These are phyloP conservation scores for Sebastes nivosus DNA, from an alignment of 2,797 vertebrate genomes.

Conservation along the genomic window DNA sequence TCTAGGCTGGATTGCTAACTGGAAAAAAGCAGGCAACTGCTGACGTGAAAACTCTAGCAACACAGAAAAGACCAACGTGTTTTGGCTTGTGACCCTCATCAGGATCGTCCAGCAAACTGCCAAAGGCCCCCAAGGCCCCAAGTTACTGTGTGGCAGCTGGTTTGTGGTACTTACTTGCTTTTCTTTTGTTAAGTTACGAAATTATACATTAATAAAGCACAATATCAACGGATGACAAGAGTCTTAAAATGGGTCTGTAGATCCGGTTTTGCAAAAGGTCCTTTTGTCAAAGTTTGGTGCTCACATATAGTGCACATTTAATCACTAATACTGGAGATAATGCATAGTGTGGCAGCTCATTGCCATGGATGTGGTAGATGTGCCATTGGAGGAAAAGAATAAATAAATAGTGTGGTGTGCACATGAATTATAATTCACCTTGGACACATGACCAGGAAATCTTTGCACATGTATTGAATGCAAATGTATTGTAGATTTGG, in stretches of 20 bases:
- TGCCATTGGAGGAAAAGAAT: background rate
- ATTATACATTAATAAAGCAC: background rate
- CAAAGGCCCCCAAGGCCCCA: background rate
- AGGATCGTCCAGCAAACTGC: background rate
- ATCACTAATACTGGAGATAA: background rate
- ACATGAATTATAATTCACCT: background rate
- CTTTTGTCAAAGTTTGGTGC: background rate
- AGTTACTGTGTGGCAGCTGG: background rate
- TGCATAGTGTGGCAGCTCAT: background rate
- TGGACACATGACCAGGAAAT: background rate
- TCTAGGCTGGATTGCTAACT: background rate
- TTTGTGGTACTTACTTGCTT: background rate
- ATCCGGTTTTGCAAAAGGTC: background rate
- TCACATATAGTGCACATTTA: background rate
- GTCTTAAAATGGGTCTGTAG: background rate
- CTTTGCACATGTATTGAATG: background rate
- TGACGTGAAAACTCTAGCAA: background rate
- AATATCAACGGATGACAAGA: background rate
- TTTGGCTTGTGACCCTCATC: background rate
- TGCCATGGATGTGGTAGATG: background rate
- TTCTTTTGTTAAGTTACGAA: background rate
- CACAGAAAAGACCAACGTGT: background rate
- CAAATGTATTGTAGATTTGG: background rate
- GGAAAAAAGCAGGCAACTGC: background rate
- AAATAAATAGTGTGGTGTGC: background rate